Evolutionary conservation across 2,797 vertebrate species (phyloP).

Genomic region (Schizopygopsis pylzovi): DNA sequence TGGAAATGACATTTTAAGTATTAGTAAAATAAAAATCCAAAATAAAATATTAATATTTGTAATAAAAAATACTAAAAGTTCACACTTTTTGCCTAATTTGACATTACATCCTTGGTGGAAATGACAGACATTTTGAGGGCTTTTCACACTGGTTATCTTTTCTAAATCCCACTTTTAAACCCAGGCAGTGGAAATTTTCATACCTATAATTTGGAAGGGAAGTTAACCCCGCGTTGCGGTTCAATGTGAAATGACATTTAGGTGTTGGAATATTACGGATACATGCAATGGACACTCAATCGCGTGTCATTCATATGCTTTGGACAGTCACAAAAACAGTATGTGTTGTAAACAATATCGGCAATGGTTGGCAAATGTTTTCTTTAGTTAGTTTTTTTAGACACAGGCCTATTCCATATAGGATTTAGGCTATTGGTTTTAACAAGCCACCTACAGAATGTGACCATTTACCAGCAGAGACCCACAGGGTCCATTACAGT

Average conservation of each 20-base stretch:
- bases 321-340: not conserved
- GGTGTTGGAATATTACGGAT: not conserved
- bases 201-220: not conserved
- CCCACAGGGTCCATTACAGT: too few species aligned
- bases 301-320: not conserved
- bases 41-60: not conserved
- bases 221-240: not conserved
- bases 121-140: not conserved
- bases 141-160: not conserved
- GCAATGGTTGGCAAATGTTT: too few species aligned
- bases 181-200: not conserved
- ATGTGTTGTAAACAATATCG: not conserved
- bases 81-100: not conserved
- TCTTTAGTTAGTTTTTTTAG: too few species aligned
- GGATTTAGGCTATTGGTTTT: not conserved
- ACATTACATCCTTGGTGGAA: not conserved
- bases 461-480: too few species aligned
- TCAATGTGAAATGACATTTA: not conserved
- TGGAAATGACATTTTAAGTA: not conserved
- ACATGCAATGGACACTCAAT: not conserved
- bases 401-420: not conserved
- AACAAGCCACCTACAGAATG: not conserved
- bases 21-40: not conserved
- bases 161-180: not conserved
- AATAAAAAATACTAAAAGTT: not conserved